These are phyloP conservation scores for Linnaemya tessellans DNA, from an alignment of 2,888 invertebrate species.

Conservation along the genomic window DNA sequence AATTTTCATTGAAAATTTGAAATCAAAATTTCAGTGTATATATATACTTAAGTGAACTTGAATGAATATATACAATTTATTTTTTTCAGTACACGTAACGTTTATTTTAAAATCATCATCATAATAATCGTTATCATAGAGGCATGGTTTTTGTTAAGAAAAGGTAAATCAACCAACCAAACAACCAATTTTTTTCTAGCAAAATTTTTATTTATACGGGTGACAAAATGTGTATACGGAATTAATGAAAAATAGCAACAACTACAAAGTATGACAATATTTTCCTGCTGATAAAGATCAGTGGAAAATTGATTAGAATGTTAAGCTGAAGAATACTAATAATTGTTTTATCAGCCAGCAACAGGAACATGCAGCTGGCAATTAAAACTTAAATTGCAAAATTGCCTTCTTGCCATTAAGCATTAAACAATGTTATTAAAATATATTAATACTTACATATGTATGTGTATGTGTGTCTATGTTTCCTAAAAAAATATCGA, in stretches of 20 bases:
- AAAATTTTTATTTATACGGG: conserved; percentile 63
- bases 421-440: conserved; percentile 19
- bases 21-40: too few species aligned
- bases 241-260: conserved; percentile 47
- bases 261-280: conserved; percentile 36
- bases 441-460: too few species aligned
- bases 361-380: conserved; percentile 45
- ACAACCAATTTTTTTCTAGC: conserved; percentile 48
- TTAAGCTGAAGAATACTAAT: conserved; percentile 17
- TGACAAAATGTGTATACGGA: conserved; percentile 61
- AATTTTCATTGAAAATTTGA: background rate
- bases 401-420: conserved; percentile 28
- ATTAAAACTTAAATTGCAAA: conserved; percentile 27
- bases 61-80: background rate
- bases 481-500: background rate
- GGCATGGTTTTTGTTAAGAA: conserved; percentile 29
- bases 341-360: conserved; percentile 24
- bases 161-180: conserved; percentile 47
- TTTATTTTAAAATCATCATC: conserved; percentile 42
- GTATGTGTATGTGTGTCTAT: background rate
- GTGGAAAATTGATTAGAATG: conserved; percentile 63
- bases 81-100: conserved; percentile 38
- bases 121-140: conserved; percentile 34
- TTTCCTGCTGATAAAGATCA: conserved; percentile 54
- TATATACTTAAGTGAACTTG: too few species aligned